phyloP scores from a whole-genome alignment of 2,888 invertebrate species.

The Mimachlamys varia region DNA sequence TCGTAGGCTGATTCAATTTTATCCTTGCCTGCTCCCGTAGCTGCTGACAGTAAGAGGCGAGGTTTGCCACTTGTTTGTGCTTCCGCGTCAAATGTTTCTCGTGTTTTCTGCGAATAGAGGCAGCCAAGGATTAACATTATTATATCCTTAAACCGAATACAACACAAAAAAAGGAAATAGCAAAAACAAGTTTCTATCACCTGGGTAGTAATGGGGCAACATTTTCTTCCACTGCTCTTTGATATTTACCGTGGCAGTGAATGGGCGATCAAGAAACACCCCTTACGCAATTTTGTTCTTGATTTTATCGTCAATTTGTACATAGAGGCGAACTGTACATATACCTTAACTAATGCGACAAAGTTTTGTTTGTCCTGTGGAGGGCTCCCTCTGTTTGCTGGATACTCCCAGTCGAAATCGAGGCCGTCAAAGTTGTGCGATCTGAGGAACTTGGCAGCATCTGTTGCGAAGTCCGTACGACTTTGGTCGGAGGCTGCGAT shows the following conservation, averaged over 20 bases:
- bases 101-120: slow-evolving; percentile 32
- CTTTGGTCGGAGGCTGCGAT: slow-evolving; percentile 68
- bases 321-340: too few relatives aligned
- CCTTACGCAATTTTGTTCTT: too few relatives aligned
- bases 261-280: too few relatives aligned
- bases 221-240: too few relatives aligned
- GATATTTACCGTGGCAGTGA: too few relatives aligned
- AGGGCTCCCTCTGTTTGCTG: slow-evolving; percentile 81
- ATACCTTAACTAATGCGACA: slow-evolving; percentile 67
- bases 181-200: too few relatives aligned
- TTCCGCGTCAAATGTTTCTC: slow-evolving; percentile 51
- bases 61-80: slow-evolving; percentile 53
- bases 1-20: slow-evolving; percentile 41
- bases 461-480: slow-evolving; percentile 68
- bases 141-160: neutral
- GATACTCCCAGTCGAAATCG: slow-evolving; percentile 97
- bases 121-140: neutral
- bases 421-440: slow-evolving; percentile 89
- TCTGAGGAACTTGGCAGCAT: slow-evolving; percentile 67
- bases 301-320: too few relatives aligned
- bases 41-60: slow-evolving; percentile 36
- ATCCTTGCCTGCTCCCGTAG: slow-evolving; percentile 40
- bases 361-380: slow-evolving; percentile 72
- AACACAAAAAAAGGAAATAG: slow-evolving; percentile 61
- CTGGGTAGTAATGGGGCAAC: too few relatives aligned